These are phyloP conservation scores for Ormyrus rosae DNA, from an alignment of 2,888 invertebrate species.

Conservation along the genomic window DNA sequence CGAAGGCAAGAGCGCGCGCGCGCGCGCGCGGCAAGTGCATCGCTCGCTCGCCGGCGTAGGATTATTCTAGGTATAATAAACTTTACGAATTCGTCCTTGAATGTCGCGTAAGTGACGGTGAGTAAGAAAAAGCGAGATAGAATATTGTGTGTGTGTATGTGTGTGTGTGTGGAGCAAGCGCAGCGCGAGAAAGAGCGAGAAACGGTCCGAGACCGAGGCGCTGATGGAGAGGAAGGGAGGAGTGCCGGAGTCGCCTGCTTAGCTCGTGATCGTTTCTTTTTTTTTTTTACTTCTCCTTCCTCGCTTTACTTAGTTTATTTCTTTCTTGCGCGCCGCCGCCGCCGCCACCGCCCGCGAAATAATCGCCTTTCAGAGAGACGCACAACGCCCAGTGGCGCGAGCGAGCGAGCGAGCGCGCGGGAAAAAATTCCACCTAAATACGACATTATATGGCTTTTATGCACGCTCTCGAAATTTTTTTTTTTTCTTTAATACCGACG, in stretches of 20 bases:
- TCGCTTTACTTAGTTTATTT: not conserved
- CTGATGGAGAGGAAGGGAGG: not conserved
- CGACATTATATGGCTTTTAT: conserved; percentile 11
- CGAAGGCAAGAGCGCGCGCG: not conserved
- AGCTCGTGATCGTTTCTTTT: conserved; percentile 2
- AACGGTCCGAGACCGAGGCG: not conserved
- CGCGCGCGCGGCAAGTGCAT: conserved; percentile 18
- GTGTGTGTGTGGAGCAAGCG: not conserved
- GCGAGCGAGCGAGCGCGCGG: not conserved
- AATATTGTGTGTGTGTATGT: too few relatives aligned
- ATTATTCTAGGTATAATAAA: conserved; percentile 57
- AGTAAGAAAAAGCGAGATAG: conserved; percentile 27
- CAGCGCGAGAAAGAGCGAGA: not conserved
- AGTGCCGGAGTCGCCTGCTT: not conserved
- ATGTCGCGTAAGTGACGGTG: conserved; percentile 54
- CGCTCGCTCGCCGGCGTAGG: conserved; percentile 20
- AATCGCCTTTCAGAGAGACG: conserved; percentile 1
- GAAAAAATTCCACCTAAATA: not conserved
- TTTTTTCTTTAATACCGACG: not conserved
- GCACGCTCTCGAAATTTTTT: not conserved
- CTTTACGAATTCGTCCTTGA: conserved; percentile 59
- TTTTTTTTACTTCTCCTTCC: not conserved
- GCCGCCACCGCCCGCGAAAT: not conserved
- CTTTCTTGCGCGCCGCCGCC: conserved; percentile 9
- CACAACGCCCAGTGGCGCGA: not conserved